Evolutionary conservation across 2,888 invertebrate species (phyloP).

Genomic region (Ariolimax columbianus): DNA sequence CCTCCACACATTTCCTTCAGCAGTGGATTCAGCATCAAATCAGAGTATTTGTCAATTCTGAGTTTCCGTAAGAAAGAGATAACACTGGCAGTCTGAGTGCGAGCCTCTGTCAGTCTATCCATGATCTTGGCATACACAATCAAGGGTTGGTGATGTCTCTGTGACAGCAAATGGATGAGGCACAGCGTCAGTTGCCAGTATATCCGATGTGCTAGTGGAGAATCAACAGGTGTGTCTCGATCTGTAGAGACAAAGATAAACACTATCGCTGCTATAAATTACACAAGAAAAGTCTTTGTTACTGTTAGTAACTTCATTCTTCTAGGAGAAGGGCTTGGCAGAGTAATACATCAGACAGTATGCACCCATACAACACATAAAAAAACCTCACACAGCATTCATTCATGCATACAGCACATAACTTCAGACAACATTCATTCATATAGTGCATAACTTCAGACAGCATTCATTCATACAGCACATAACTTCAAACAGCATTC

Average conservation of each 20-base stretch:
- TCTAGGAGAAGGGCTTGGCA: no score
- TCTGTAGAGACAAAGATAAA: constrained; percentile 18
- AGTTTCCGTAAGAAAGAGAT: background rate
- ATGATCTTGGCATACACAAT: constrained; percentile 28
- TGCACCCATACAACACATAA: no score
- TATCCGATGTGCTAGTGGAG: constrained; percentile 7
- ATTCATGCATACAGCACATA: no score
- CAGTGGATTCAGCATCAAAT: constrained; percentile 31
- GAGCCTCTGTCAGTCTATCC: constrained; percentile 21
- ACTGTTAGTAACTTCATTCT: no score
- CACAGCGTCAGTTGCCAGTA: constrained; percentile 30
- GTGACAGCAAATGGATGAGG: constrained; percentile 24
- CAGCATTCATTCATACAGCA: no score
- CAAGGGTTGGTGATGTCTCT: constrained; percentile 14
- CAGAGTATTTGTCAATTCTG: constrained; percentile 31
- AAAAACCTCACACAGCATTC: no score
- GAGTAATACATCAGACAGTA: no score
- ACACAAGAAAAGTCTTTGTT: no score
- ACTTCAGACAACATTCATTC: no score
- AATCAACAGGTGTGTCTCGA: background rate
- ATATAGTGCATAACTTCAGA: no score
- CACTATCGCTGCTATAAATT: no score
- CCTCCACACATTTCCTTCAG: constrained; percentile 41
- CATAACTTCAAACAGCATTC: no score
- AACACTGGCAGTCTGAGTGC: constrained; percentile 1